Base-by-base conservation (phyloP, 2,797 vertebrate species). In the Danio kyathit region DNA sequence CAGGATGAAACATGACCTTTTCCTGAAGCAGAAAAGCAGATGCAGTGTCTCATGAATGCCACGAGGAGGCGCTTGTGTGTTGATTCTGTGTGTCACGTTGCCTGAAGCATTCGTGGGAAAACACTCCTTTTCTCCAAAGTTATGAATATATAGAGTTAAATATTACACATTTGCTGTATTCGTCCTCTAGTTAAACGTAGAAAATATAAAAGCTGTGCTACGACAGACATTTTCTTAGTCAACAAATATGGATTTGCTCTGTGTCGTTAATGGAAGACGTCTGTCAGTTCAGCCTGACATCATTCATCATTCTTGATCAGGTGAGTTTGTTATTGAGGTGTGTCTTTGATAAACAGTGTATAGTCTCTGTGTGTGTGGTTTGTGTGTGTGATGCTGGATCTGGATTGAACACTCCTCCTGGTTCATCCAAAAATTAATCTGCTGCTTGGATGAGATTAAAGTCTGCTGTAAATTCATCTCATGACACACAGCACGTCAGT, bases 1-100 rank as follows among this genome's bases (percentile, higher is more conserved):
- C 29, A 51, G 49, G n/a, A 59, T 14, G 83, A 81, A 80, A 83
- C 60, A 6, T 65, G 83, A 84, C 81, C 19, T 57, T 54, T 77
- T 41, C 17, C 70, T 64, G 65, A 43, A 57, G 67, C 52, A 16
- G 46, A 46, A 3, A 77, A 57, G 10, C 43, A 21, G n/a, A 21
- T 49, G 78, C 40, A 60, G 41, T 73, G 17, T n/a, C 82, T 6
- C 19, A 11, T 14, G 40, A 6, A 16, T 54, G 67, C 79, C 81
- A 82, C 82, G n/a, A 38, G 49, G 73, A 63, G 83, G 83, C 61
- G 86, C 60, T 12, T 51, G 69, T 48, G 70, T 16, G n/a, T 65
- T 54, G 41, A 13, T 12, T 10, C 13, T 1, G 14, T 41, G n/a
- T 19, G 41, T 46, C 56, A 38, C 4, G 9, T 49, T 67, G 49